phyloP scores from a whole-genome alignment of 2,797 vertebrate genomes.

The Brotula barbata region DNA sequence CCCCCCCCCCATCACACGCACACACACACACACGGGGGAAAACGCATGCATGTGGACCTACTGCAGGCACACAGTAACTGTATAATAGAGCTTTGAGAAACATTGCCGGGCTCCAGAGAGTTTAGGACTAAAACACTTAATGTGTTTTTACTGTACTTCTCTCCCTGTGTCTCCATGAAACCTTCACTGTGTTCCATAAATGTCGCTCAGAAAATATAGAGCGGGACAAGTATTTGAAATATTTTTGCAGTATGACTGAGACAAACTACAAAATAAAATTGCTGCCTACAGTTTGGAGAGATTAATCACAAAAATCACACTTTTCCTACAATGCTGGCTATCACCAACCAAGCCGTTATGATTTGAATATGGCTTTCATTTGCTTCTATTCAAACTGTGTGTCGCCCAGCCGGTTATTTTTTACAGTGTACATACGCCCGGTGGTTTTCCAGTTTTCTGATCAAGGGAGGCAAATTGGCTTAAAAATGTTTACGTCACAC shows the following conservation, averaged over 20 bases:
- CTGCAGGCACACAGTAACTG: no score
- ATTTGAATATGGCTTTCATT: constrained; percentile 1
- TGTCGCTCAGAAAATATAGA: constrained; percentile 45
- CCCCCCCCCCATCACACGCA: constrained; percentile 2
- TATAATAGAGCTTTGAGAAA: constrained; percentile 50
- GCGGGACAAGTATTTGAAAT: constrained; percentile 24
- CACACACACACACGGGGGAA: constrained; percentile 9
- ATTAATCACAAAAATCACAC: neutral
- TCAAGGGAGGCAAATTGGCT: no score
- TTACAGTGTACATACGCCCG: constrained; percentile 8
- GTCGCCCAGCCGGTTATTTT: constrained; percentile 1
- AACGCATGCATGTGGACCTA: constrained; percentile 34
- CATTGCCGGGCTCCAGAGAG: constrained; percentile 54
- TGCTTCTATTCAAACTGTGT: neutral
- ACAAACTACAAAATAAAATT: constrained; percentile 16
- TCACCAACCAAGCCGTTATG: constrained; percentile 1
- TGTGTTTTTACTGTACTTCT: constrained; percentile 64
- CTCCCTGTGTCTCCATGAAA: constrained; percentile 35
- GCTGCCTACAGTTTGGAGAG: constrained; percentile 13
- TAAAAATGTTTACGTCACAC: no score
- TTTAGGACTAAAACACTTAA: constrained; percentile 60
- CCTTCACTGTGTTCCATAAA: constrained; percentile 52
- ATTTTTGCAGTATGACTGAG: constrained; percentile 10
- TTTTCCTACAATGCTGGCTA: constrained; percentile 4
- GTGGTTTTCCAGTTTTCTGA: constrained; percentile 1